Evolutionary conservation across 1,140 invertebrate species (phyloP), one percentile per base, ranked within the genome.

Genomic region (Drosophila nebulosa): DNA sequence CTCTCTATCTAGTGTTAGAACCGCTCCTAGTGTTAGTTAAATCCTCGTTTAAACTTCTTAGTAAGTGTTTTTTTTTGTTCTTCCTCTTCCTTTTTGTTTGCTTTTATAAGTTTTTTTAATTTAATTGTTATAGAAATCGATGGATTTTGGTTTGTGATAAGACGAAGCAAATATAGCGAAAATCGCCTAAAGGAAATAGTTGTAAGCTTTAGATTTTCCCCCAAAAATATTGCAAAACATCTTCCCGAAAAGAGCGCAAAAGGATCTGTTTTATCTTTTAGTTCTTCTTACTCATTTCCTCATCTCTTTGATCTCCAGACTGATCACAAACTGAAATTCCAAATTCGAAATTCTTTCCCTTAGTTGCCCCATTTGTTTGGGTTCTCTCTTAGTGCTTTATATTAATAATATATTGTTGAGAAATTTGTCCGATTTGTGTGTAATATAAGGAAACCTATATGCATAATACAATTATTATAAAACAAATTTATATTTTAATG

Each of bases 401-500:
- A 32, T 51, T 52, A 57, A 53, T 52, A 57, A 10, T 32, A 16
- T 39, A 56, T 74, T 68, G 81, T 80, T 80, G 63, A 77, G 64
- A 24, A 56, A 55, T 57, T 57, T 69, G 64, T 59, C 81, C 66
- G 55, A 67, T 55, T 55, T 74, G 39, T 86, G 74, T 86, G 67
- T 81, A 86, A 78, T 80, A 80, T 79, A 46, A 46, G 39, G 2
- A 21, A 46, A 46, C 9, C 39, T 46, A 73, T 75, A 64, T 67
- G 51, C 74, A 78, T 71, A 79, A 74, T 64, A 67, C 27, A 62
- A 67, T 26, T 51, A 52, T 59, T 62, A 73, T 24, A 74, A 53
- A 52, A 32, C 36, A 79, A 79, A 67, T 84, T 58, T 78, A 79
- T 79, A 83, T 83, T 88, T 88, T 79, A 84, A 89, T 88, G 83